Conservation (phyloP, 2,888 invertebrate genomes). For the Salpingus planirostris region DNA sequence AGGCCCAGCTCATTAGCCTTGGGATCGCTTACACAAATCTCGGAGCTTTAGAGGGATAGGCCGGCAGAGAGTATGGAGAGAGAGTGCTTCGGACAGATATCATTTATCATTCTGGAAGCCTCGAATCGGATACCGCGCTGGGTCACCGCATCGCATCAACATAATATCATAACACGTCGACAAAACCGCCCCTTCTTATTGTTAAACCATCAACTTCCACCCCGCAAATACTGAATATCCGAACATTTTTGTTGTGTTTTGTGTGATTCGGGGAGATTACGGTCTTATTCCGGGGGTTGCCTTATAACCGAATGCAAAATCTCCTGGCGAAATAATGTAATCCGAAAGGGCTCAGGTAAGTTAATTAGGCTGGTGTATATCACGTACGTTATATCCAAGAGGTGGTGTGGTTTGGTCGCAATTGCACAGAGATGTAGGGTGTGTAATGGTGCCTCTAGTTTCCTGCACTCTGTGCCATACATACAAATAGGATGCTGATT, state of each 20-base stretch:
- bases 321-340: no score
- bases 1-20: conserved; percentile 28
- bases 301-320: no score
- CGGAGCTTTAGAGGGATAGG: no score
- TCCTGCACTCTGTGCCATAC: no score
- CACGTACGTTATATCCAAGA: conserved; percentile 24
- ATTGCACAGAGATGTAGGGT: conserved; percentile 15
- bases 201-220: no score
- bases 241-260: no score
- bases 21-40: conserved; percentile 29
- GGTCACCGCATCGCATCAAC: conserved; percentile 14
- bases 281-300: no score
- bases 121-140: conserved; percentile 13
- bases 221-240: no score
- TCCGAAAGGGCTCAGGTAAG: conserved; percentile 29
- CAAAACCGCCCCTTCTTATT: no score
- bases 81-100: conserved; percentile 33
- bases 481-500: conserved; percentile 34
- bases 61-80: no score
- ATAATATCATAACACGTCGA: no score
- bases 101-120: conserved; percentile 28
- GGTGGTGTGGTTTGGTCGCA: conserved; percentile 20
- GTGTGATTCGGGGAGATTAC: no score
- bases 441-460: conserved; percentile 30
- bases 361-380: conserved; percentile 31